Evolutionary conservation across 2,113 vertebrate species (phyloP).

Genomic region (Microcebus ravelobensis): DNA sequence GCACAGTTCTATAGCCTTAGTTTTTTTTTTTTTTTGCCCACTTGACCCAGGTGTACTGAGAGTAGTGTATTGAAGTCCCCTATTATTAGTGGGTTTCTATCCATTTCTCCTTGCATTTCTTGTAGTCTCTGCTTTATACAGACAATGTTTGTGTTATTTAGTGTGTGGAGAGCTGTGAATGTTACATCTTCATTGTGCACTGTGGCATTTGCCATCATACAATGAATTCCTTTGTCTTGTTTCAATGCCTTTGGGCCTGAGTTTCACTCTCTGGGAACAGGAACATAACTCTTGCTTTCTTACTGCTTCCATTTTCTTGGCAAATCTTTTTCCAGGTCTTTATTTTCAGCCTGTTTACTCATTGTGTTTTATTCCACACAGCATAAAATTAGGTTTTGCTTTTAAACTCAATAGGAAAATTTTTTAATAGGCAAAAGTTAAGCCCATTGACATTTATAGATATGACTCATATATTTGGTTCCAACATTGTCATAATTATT

Average conservation of each 20-base stretch:
- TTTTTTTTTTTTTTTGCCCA: background rate
- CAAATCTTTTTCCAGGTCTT: background rate
- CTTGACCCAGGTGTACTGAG: background rate
- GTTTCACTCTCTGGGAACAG: background rate
- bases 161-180: background rate
- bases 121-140: background rate
- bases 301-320: slow-evolving; percentile 20
- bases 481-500: background rate
- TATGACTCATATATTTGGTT: background rate
- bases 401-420: background rate
- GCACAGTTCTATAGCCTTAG: background rate
- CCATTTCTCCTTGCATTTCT: background rate
- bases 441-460: background rate
- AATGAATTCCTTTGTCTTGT: background rate
- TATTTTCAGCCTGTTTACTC: slow-evolving; percentile 30
- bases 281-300: background rate
- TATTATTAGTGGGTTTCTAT: background rate
- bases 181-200: background rate
- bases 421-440: background rate
- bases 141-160: background rate
- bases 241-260: background rate
- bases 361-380: background rate
- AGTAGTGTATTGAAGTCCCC: background rate
- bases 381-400: background rate
- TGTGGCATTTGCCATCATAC: background rate